phyloP scores from a whole-genome alignment of 2,888 invertebrate genomes.

The Pocota personata region DNA sequence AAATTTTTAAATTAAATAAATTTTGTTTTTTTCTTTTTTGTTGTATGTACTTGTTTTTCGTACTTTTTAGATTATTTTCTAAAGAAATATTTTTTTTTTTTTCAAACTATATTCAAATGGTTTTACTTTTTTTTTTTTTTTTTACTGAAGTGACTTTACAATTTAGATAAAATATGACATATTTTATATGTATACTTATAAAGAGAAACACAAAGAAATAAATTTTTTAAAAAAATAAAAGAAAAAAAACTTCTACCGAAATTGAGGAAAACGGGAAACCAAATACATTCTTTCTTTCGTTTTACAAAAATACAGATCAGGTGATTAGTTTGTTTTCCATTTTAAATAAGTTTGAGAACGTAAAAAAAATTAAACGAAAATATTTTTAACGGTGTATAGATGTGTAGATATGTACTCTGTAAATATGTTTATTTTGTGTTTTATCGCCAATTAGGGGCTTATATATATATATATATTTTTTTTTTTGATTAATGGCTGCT shows the following conservation, averaged over 20 bases:
- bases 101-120: conserved; percentile 5
- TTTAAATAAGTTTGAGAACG: conserved; percentile 31
- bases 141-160: conserved; percentile 13
- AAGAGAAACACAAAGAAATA: conserved; percentile 14
- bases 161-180: background rate
- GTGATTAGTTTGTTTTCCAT: conserved; percentile 1
- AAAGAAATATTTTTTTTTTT: conserved; percentile 28
- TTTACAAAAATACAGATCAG: conserved; percentile 28
- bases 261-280: conserved; percentile 8
- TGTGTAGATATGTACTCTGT: conserved; percentile 41
- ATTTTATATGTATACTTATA: conserved; percentile 17
- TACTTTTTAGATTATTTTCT: conserved; percentile 69
- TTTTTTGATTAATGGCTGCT: conserved; percentile 9
- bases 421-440: conserved; percentile 37
- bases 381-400: conserved; percentile 52
- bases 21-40: conserved; percentile 58
- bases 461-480: conserved; percentile 2
- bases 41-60: conserved; percentile 39
- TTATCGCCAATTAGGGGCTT: conserved; percentile 31
- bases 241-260: conserved; percentile 35
- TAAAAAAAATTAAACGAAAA: conserved; percentile 42
- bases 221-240: conserved; percentile 8
- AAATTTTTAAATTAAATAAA: conserved; percentile 83
- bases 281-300: background rate
- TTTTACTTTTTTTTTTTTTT: conserved; percentile 55